Evolutionary conservation across 2,797 vertebrate genomes (phyloP), one percentile per base, ranked within the genome.

Genomic region (Tragelaphus oryx): DNA sequence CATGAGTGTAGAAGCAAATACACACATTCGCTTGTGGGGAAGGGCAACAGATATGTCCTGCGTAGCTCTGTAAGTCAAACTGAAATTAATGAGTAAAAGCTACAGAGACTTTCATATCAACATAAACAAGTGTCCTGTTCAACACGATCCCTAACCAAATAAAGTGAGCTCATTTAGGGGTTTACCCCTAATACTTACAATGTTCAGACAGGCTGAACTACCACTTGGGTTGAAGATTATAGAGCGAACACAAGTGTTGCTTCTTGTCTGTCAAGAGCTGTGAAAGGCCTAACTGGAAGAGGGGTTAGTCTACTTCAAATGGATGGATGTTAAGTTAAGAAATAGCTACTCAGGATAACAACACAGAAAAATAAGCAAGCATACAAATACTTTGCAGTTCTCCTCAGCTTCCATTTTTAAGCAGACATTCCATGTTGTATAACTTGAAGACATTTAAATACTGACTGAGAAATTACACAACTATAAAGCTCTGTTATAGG

Each of bases 361-460:
- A 71, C 68, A 87, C 37, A 94, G 78, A 55, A 71, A 9, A 71
- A 22, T 26, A 48, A 71, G 46, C 48, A 91, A 81, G 28, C 8
- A 28, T 68, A 75, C 44, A 84, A 7, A 81, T 26, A 26, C 62
- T 95, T 52, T 82, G 41, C 41, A 82, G 3, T 88, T 62, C 91
- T 95, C n/a, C 6, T 71, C 89, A 75, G 54, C 46, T 90, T 71
- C 22, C 46, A 5, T 57, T 81, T 57, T 82, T 48, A 48, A 78
- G 44, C 13, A 55, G 90, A 41, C 65, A 46, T 71, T 83, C 89
- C 75, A 78, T 50, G 28, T 52, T 93, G 28, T 22, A 55, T 30
- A 86, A 22, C 71, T 55, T 87, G 65, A 91, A 80, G 46, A 94
- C 37, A 84, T 88, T 93, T 86, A 95, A 93, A 81, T 55, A 89